A percentile compares a stretch with the other conserved stretches of the same genome.
Evolutionary conservation across 1,140 invertebrate species (phyloP).

Genomic region (Brachionus paranguensis): DNA sequence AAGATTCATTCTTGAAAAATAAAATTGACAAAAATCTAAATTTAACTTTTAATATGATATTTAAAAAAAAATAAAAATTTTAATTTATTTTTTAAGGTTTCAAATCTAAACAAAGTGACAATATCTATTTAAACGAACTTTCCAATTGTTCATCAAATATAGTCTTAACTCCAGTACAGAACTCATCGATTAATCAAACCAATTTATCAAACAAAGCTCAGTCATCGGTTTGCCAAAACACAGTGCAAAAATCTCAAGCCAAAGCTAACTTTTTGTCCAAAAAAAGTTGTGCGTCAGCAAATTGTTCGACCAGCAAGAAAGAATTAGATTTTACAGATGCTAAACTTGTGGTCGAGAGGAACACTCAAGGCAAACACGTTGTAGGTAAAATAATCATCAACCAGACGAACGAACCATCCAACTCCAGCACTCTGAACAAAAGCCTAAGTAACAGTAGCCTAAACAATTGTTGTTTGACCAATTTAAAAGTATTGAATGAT

Average conservation of each 20-base stretch:
- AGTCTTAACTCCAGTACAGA: neutral
- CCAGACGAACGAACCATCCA: neutral
- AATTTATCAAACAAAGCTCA: neutral
- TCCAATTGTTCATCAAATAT: neutral
- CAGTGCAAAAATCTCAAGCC: neutral
- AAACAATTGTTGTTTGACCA: neutral
- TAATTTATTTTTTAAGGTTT: neutral
- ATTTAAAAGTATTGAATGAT: neutral
- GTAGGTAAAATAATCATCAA: slow-evolving; percentile 16
- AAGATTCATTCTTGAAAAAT: too few relatives aligned
- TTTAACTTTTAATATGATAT: neutral
- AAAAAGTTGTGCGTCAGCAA: neutral
- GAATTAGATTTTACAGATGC: slow-evolving; percentile 19
- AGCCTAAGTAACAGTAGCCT: neutral
- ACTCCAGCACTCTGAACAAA: neutral
- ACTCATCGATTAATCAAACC: neutral
- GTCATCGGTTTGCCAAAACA: neutral
- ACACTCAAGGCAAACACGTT: slow-evolving; percentile 23
- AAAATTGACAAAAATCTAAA: neutral
- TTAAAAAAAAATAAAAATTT: neutral
- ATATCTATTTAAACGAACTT: neutral
- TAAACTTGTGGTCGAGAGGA: neutral
- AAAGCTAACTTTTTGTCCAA: neutral
- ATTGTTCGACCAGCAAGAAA: neutral
- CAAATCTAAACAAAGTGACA: neutral